Base-by-base conservation (phyloP, 2,113 vertebrate genomes). In the Eublepharis macularius region DNA sequence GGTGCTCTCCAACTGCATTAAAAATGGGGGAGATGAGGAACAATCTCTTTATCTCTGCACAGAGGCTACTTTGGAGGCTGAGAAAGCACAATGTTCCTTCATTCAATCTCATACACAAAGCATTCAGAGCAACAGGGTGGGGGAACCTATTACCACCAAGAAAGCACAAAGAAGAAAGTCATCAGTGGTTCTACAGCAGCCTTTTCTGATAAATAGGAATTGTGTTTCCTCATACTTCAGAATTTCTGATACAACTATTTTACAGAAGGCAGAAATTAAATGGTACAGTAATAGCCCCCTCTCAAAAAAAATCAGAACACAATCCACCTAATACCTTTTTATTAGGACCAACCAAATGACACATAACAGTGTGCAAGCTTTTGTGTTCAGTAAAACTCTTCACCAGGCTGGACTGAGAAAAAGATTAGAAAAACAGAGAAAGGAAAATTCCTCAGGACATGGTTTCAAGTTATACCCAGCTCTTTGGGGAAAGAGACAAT, bases 91-190 rank as follows among this genome's bases (percentile, higher is more conserved):
- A 65, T 80, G 54, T 14, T 24, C 51, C 24, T 73, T 80, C 41
- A 84, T 73, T 84, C 60, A 84, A 68, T 8, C 70, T 41, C 45
- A 39, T 16, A 57, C 29, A 70, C 39, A 80, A 24, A 26, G 54
- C 24, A 26, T n/a, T n/a, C 39, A 80, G 84, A 80, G 41, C 76
- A 49, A 85, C 21, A 21, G 57, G 21, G 57, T 5, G 19, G 57
- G 66, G 63, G 72, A 60, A 70, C 66, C 36, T 85, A n/a, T 51
- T 73, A 63, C 68, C 76, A 85, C 80, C 80, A 73, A 74, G 54
- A 73, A 80, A 45, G 3, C 54, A 80, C 84, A 85, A 73, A 63
- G 84, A 79, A 73, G n/a, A 19, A 85, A 45, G 41, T 80, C 84
- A 80, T 68, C 76, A 85, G 21, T 65, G 74, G 47, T 1, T 76